These are phyloP conservation scores for Myanophis thanlyinensis DNA, from an alignment of 2,113 vertebrate genomes.

Conservation along the genomic window DNA sequence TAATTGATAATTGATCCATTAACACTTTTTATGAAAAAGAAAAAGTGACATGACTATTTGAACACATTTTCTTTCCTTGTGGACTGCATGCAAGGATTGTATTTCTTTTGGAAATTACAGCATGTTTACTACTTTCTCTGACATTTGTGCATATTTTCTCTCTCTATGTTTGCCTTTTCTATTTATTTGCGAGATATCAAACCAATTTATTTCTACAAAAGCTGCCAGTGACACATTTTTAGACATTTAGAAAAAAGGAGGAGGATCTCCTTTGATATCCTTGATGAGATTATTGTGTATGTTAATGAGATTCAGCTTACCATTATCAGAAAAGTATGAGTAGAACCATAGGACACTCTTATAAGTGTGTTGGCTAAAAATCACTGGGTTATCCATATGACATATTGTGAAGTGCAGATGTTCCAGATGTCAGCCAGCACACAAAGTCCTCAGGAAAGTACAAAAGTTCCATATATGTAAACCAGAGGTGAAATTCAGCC, in stretches of 20 bases:
- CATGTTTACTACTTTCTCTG: neutral
- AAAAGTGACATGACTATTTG: neutral
- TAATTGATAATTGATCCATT: neutral
- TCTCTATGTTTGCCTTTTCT: neutral
- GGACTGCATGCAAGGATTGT: neutral
- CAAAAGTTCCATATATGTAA: neutral
- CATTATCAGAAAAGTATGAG: slow-evolving; percentile 4
- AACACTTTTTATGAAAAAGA: neutral
- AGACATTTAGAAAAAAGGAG: neutral
- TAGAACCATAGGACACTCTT: neutral
- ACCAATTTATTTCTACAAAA: neutral
- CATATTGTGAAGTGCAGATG: slow-evolving; percentile 12
- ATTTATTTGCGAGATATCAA: neutral
- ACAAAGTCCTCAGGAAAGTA: neutral
- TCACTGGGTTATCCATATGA: neutral
- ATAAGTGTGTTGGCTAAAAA: neutral
- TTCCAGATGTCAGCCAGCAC: slow-evolving; percentile 3
- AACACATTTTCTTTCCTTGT: neutral
- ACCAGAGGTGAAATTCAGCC: too few relatives aligned
- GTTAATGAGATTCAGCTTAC: neutral
- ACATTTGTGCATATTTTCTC: neutral
- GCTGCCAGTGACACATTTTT: neutral
- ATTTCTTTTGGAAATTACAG: neutral
- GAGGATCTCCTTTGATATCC: neutral
- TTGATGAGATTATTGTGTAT: neutral